Base-by-base conservation (phyloP, 2,113 vertebrate species). In the Vidua chalybeata region DNA sequence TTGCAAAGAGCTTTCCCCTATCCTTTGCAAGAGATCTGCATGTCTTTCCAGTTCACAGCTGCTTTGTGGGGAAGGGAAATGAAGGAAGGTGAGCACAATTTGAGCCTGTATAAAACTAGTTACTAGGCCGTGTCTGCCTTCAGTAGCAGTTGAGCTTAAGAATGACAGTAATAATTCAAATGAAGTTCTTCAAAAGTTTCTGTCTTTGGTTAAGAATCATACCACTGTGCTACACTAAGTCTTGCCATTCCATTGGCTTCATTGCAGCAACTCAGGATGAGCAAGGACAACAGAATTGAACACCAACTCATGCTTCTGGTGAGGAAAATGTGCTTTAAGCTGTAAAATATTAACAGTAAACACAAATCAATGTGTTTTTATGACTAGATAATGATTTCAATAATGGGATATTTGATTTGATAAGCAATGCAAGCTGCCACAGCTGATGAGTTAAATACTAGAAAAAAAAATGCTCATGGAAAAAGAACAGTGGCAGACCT, bases 281-380 rank as follows among this genome's bases (percentile, higher is more conserved):
- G 39, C 58, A 71, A 56, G 46, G 37, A 26, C 81, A 63, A 71
- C 52, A 55, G 85, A 95, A 89, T 1, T 59, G 46, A 84, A 74
- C 31, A 90, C 52, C 43, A 94, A 63, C 77, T 88, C 24, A 37
- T 91, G 75, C 41, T 74, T 86, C 80, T 86, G 59, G 76, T 48
- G 67, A 74, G 39, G 31, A 78, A 92, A 88, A 63, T 71, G 54
- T 76, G 33, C 72, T 90, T 91, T 71, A 90, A 84, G 33, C 35
- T 93, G 63, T 90, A 72, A 87, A 95, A 90, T 93, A 73, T 90
- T 87, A 96, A 73, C 63, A 85, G 63, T 80, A 96, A 96, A 90
- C 51, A 95, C 30, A 48, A 90, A 91, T 85, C 89, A 94, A 76
- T 83, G 37, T 64, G 39, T 43, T 89, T 89, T 90, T 85, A 74